Evolutionary conservation across 1,140 invertebrate genomes (phyloP).

Genomic region (Goniozus legneri): DNA sequence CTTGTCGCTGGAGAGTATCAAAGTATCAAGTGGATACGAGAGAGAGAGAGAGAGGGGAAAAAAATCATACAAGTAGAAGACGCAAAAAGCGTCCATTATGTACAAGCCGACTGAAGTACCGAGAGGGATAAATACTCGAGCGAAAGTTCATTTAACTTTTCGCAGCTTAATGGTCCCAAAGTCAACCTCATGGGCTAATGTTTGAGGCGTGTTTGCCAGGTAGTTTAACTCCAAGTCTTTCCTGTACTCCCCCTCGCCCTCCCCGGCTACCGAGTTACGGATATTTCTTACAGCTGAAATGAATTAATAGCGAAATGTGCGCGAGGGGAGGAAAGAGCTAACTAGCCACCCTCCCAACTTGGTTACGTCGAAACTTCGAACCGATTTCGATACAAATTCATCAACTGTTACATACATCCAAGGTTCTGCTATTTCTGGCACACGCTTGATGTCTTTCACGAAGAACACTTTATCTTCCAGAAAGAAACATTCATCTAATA

Average conservation of each 20-base stretch:
- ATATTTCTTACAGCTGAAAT: background rate
- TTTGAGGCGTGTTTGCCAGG: background rate
- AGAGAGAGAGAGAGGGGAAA: conserved; percentile 1
- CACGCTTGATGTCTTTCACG: too few relatives aligned
- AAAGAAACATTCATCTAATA: too few relatives aligned
- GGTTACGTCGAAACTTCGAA: background rate
- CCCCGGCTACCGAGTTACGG: background rate
- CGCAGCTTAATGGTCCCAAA: background rate
- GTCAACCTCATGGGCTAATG: background rate
- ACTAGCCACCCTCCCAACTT: background rate
- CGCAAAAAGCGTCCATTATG: background rate
- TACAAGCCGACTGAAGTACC: conserved; percentile 1
- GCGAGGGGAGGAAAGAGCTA: too few relatives aligned
- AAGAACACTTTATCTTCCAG: too few relatives aligned
- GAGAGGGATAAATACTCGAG: background rate
- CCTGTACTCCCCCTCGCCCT: background rate
- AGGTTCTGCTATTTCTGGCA: too few relatives aligned
- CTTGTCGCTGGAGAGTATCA: too few relatives aligned
- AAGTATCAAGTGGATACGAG: background rate
- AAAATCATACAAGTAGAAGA: conserved; percentile 3
- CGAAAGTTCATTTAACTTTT: conserved; percentile 5
- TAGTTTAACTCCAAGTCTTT: conserved; percentile 3
- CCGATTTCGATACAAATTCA: background rate
- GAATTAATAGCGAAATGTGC: background rate
- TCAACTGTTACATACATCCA: too few relatives aligned